These are phyloP conservation scores for Bibio marci DNA, from an alignment of 2,888 invertebrate species.

Conservation along the genomic window DNA sequence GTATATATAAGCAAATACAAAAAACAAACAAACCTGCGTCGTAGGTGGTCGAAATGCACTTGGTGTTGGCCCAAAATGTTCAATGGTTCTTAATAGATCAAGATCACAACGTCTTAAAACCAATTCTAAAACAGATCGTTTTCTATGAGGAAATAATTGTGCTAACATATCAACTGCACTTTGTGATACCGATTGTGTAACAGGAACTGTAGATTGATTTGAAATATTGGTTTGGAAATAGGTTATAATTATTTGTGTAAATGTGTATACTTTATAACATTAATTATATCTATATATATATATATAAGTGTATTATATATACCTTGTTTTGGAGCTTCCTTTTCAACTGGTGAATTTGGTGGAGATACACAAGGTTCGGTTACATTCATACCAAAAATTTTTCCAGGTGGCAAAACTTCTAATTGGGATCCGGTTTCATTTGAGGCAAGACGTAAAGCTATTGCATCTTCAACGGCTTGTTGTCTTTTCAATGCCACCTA, in stretches of 20 bases:
- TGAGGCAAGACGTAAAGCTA: conserved; percentile 81
- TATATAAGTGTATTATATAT: neutral
- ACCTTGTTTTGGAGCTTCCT: conserved; percentile 2
- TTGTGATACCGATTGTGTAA: conserved; percentile 37
- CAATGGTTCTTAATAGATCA: conserved; percentile 51
- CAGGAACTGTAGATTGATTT: conserved; percentile 8
- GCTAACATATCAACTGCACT: conserved; percentile 70
- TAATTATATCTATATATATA: neutral
- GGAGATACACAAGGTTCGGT: conserved; percentile 51
- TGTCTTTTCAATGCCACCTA: conserved; percentile 90
- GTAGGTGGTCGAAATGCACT: conserved; percentile 13
- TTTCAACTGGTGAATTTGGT: conserved; percentile 15
- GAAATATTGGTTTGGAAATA: neutral
- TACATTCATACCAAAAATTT: conserved; percentile 77
- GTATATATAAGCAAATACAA: too few relatives aligned
- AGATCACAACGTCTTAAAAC: conserved; percentile 86
- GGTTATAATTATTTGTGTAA: neutral
- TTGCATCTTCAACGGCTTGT: conserved; percentile 94
- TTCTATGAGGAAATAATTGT: conserved; percentile 78
- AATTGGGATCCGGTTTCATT: conserved; percentile 57
- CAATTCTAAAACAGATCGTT: conserved; percentile 71
- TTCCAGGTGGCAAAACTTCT: conserved; percentile 67
- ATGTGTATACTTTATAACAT: neutral
- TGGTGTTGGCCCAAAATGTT: conserved; percentile 20
- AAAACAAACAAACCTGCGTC: conserved; percentile 7